Conservation (phyloP, 2,797 vertebrate genomes). For the Heteromormyrus szaboi region DNA sequence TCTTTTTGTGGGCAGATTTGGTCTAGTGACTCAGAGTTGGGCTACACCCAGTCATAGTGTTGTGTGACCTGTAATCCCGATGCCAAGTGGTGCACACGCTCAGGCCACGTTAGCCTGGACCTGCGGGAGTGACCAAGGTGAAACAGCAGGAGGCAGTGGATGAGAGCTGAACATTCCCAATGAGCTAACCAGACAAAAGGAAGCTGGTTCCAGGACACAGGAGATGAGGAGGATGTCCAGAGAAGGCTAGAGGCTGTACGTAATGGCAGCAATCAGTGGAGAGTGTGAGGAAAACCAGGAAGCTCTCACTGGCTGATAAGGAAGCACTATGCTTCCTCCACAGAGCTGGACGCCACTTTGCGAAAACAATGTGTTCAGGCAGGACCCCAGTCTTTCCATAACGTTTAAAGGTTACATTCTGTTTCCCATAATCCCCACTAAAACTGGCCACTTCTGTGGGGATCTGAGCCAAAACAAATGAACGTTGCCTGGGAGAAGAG, state of each 20-base stretch:
- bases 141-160: not conserved
- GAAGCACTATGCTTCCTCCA: slow-evolving; percentile 40
- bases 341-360: slow-evolving; percentile 32
- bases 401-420: slow-evolving; percentile 32
- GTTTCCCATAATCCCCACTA: slow-evolving; percentile 44
- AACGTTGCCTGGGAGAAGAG: slow-evolving; percentile 35
- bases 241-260: slow-evolving; percentile 47
- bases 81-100: not conserved
- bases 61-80: not conserved
- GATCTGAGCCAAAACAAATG: slow-evolving; percentile 49
- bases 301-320: slow-evolving; percentile 60
- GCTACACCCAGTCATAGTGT: slow-evolving; percentile 16
- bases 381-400: slow-evolving; percentile 33
- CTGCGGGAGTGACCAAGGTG: not conserved
- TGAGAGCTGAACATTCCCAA: slow-evolving; percentile 33
- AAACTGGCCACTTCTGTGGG: slow-evolving; percentile 42
- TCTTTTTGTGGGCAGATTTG: not conserved
- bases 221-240: slow-evolving; percentile 40
- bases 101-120: not conserved
- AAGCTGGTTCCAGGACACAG: slow-evolving; percentile 59
- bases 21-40: slow-evolving; percentile 4
- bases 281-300: slow-evolving; percentile 64
- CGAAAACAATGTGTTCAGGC: slow-evolving; percentile 46
- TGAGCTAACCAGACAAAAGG: slow-evolving; percentile 53
- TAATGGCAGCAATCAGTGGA: slow-evolving; percentile 56